Base-by-base conservation (phyloP, 2,888 invertebrate genomes). In the Drosophila percnosoma region DNA sequence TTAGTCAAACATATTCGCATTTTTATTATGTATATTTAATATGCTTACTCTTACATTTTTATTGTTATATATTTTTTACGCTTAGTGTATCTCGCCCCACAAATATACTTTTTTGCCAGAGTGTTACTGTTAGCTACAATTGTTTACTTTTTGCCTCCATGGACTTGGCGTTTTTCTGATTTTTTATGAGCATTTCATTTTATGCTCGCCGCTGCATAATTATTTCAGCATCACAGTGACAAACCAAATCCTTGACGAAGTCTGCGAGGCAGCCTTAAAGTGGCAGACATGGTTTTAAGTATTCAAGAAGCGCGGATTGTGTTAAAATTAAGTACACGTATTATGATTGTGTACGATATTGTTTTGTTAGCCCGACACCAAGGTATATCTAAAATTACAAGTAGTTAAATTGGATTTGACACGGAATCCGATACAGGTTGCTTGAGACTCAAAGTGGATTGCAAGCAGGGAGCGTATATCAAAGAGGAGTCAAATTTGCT, bases 131-230 rank as follows among this genome's bases (percentile, higher is more conserved):
- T 58, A 38, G 54, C 52, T 45, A 63, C 66, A 58, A 59, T 57
- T 78, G 73, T 72, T 78, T 68, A 57, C 45, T 38, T 66, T 69
- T 24, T 54, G 53, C 57, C 63, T 58, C 60, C 42, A 55, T 58
- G 45, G 63, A 24, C 58, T 40, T 38, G 49, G 40, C 38, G 24
- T 55, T 62, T 45, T 68, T 71, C 38, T 57, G 36, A 53, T 45
- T 75, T 63, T 78, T 54, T 68, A 60, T 69, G 61, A 65, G 57
- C 69, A 66, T 74, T 83, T 66, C 80, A 72, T 71, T 86, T 73
- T 54, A 57, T 68, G 69, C 48, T 68, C 58, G 72, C 63, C 65
- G 55, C 68, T 74, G 84, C 84, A 84, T 83, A 89, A 89, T 86
- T 80, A 80, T 83, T 73, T 70, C 55, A 68, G 51, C 67, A 49